These are phyloP conservation scores for Myopa testacea DNA, from an alignment of 2,888 invertebrate genomes.

Conservation along the genomic window DNA sequence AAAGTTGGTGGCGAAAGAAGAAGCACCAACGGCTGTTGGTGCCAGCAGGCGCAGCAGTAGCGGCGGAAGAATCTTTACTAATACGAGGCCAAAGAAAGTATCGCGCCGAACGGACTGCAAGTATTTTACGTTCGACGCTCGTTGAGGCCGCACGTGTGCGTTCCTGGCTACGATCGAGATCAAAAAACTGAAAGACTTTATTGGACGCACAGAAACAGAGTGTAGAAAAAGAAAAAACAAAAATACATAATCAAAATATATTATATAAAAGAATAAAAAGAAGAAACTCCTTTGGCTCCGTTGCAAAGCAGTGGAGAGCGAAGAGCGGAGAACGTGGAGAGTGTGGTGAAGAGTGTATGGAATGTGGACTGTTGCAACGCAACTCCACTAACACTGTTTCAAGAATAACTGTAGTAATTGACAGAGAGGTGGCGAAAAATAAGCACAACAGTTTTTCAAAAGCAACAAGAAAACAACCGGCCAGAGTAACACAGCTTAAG, in stretches of 20 bases:
- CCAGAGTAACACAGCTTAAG: not conserved
- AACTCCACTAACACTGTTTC: slow-evolving; percentile 19
- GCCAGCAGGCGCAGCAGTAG: slow-evolving; percentile 6
- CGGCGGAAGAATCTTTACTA: slow-evolving; percentile 39
- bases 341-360: not conserved
- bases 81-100: slow-evolving; percentile 68
- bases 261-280: slow-evolving; percentile 29
- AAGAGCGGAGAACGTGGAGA: slow-evolving; percentile 10
- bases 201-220: not conserved
- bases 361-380: not conserved
- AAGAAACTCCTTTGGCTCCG: slow-evolving; percentile 4
- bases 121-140: slow-evolving; percentile 69
- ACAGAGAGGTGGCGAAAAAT: slow-evolving; percentile 5
- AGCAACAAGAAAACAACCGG: not conserved
- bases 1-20: slow-evolving; percentile 1
- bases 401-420: slow-evolving; percentile 26
- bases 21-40: slow-evolving; percentile 25
- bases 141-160: slow-evolving; percentile 66
- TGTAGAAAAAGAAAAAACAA: not conserved
- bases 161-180: slow-evolving; percentile 33
- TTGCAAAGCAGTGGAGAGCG: not conserved
- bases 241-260: not conserved
- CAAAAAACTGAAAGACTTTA: slow-evolving; percentile 1
- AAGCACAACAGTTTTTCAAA: not conserved
- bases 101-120: slow-evolving; percentile 56